phyloP scores from a whole-genome alignment of 2,113 vertebrate species.

The Neoarius graeffei region DNA sequence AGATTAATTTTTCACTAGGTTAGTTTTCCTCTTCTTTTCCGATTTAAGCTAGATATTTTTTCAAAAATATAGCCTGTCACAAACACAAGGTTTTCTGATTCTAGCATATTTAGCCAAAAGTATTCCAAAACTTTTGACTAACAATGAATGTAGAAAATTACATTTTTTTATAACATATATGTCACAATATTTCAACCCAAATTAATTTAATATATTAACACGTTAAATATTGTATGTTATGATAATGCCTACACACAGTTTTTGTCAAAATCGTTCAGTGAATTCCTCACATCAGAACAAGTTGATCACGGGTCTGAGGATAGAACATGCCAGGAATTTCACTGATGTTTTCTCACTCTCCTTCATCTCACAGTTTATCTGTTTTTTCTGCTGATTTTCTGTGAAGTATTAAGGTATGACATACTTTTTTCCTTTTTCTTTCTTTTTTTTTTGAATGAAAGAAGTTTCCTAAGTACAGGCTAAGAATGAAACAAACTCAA shows the following conservation, averaged over 20 bases:
- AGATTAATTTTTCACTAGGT: background rate
- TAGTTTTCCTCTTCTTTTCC: background rate
- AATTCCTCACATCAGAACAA: background rate
- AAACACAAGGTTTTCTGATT: background rate
- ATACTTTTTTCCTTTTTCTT: background rate
- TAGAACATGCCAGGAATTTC: background rate
- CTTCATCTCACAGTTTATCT: background rate
- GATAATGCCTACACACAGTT: background rate
- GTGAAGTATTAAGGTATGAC: background rate
- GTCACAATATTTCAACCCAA: background rate
- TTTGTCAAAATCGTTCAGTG: background rate
- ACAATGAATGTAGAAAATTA: background rate
- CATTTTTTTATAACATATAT: background rate
- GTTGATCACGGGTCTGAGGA: background rate
- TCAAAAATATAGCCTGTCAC: background rate
- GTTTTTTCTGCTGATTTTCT: background rate
- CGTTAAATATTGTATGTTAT: background rate
- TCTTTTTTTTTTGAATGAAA: no score
- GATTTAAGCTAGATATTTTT: background rate
- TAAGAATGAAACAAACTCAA: background rate
- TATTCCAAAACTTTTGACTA: background rate
- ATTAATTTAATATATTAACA: background rate
- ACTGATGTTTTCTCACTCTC: constrained; percentile 40
- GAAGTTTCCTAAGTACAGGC: background rate
- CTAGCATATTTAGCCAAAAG: background rate